A percentile compares a stretch with the other conserved stretches of the same genome.
These are phyloP conservation scores for Xiphias gladius DNA, from an alignment of 2,113 vertebrate species.

Conservation along the genomic window DNA sequence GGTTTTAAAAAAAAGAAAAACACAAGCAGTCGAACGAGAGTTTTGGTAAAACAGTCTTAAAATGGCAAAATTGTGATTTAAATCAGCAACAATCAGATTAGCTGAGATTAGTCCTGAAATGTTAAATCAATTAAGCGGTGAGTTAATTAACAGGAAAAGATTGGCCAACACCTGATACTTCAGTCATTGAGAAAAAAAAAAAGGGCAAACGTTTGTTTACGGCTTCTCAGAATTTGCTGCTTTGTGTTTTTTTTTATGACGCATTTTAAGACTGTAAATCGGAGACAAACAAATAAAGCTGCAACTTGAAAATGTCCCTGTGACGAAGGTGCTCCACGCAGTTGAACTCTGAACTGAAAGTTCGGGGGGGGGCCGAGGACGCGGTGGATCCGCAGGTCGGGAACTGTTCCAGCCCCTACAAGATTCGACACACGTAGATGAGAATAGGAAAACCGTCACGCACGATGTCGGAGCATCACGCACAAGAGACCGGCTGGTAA, in stretches of 20 bases:
- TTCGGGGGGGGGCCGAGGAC: no score
- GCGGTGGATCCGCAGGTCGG: neutral
- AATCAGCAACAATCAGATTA: neutral
- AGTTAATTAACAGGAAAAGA: neutral
- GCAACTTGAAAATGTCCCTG: neutral
- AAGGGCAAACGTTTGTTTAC: neutral
- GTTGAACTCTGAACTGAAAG: neutral
- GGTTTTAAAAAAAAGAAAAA: no score
- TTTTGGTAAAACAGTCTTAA: no score
- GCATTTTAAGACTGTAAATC: neutral
- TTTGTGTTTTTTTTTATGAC: no score
- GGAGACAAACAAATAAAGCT: constrained; percentile 4
- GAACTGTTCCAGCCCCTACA: constrained; percentile 5
- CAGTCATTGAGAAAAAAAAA: neutral
- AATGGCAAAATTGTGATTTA: neutral
- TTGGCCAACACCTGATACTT: neutral
- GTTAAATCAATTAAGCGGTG: neutral
- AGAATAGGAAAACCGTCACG: constrained; percentile 12
- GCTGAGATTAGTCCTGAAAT: neutral
- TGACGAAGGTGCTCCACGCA: neutral
- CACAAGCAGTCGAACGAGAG: no score
- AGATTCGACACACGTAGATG: neutral
- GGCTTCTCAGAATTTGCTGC: no score
- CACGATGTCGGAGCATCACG: constrained; percentile 1
- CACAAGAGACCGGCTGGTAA: constrained; percentile 50